These are phyloP conservation scores for Babylonia areolata DNA, from an alignment of 1,140 invertebrate genomes.

Conservation along the genomic window DNA sequence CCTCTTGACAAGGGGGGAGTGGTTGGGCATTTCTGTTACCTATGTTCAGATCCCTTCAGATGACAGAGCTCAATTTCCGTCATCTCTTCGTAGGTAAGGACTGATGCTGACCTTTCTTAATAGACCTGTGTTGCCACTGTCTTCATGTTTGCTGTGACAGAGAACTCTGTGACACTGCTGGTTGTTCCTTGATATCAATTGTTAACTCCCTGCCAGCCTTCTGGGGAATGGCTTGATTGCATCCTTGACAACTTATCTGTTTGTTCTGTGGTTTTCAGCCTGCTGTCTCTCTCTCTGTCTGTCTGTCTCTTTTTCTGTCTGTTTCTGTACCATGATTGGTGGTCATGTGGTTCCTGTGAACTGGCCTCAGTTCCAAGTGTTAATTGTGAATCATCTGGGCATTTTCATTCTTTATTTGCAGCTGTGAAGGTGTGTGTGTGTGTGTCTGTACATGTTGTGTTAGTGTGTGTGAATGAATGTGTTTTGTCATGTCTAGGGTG, in stretches of 20 bases:
- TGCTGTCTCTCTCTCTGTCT: neutral
- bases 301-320: too few species aligned
- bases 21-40: neutral
- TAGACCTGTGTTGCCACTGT: neutral
- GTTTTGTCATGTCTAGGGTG: neutral
- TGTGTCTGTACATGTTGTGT: neutral
- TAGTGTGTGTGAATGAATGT: neutral
- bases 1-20: neutral
- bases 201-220: neutral
- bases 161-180: slow-evolving; percentile 13
- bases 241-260: neutral
- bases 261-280: neutral
- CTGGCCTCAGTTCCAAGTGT: neutral
- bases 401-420: neutral
- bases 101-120: neutral
- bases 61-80: neutral
- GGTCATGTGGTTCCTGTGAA: neutral
- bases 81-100: neutral
- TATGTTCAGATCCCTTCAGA: neutral
- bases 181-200: neutral
- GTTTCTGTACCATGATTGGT: neutral
- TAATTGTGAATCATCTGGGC: neutral
- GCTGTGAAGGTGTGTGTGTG: neutral
- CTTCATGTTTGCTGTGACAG: neutral
- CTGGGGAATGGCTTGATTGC: neutral